Evolutionary conservation across 2,113 vertebrate genomes (phyloP).

Genomic region (Stegostoma tigrinum): DNA sequence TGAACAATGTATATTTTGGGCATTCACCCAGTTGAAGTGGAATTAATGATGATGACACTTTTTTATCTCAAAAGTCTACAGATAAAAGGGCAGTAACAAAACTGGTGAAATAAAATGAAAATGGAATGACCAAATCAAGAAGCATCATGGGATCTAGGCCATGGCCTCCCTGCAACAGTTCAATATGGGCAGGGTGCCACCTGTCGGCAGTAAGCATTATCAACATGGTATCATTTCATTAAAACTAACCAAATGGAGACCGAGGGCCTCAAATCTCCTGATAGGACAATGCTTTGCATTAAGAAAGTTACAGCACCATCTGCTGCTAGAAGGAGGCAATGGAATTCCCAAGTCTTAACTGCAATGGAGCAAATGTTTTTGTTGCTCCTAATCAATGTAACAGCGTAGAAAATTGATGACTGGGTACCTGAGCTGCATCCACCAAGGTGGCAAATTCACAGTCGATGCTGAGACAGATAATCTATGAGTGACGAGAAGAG

Average conservation of each 20-base stretch:
- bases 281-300: neutral
- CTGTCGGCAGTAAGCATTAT: neutral
- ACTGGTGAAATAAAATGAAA: neutral
- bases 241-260: neutral
- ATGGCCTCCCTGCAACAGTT: neutral
- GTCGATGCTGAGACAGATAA: neutral
- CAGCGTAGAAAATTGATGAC: neutral
- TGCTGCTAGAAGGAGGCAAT: neutral
- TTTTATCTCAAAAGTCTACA: neutral
- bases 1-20: neutral
- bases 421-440: neutral
- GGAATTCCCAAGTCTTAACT: neutral
- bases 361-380: neutral
- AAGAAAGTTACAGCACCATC: constrained; percentile 18
- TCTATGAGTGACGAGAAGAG: neutral
- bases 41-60: neutral
- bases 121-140: neutral
- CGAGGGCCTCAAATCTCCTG: neutral
- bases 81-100: neutral
- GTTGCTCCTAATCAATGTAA: neutral
- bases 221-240: neutral
- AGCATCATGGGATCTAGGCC: neutral
- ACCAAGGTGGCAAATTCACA: neutral
- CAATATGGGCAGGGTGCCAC: neutral
- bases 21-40: neutral